Conservation (phyloP, 2,797 vertebrate genomes). For the Fratercula arctica region DNA sequence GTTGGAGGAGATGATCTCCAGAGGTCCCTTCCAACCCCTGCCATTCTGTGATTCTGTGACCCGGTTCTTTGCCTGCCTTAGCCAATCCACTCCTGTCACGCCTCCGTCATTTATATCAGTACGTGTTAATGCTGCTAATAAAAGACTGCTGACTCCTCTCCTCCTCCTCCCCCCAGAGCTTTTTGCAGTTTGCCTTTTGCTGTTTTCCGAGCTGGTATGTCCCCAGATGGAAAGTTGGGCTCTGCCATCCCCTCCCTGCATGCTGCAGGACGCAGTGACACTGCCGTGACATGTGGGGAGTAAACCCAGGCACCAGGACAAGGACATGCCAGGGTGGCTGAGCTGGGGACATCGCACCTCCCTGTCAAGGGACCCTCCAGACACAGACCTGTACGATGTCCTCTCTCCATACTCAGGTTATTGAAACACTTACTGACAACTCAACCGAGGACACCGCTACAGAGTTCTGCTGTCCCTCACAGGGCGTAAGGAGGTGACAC, state of each 20-base stretch:
- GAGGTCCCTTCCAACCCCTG: no score
- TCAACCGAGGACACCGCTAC: not conserved
- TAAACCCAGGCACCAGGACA: not conserved
- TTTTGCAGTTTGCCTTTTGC: not conserved
- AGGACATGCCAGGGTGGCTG: rapidly evolving
- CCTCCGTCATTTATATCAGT: not conserved
- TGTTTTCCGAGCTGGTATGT: not conserved
- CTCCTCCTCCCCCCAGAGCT: not conserved
- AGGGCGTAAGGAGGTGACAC: rapidly evolving
- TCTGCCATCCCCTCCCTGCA: not conserved
- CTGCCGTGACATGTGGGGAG: rapidly evolving
- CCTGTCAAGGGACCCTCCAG: rapidly evolving
- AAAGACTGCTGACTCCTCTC: not conserved
- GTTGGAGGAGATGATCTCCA: no score
- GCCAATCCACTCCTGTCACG: not conserved
- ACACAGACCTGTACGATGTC: rapidly evolving
- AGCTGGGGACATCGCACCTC: not conserved
- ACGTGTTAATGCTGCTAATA: not conserved
- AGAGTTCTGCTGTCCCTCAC: not conserved
- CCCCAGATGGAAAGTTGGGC: not conserved
- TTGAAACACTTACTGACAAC: not conserved
- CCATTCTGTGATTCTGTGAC: no score
- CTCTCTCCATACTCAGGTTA: not conserved
- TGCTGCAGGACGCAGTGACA: rapidly evolving
- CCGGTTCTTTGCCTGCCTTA: not conserved